Percentiles rank a stretch among this genome's conserved stretches.
Conservation (phyloP, 2,888 invertebrate species). For the Mylabris sibirica region DNA sequence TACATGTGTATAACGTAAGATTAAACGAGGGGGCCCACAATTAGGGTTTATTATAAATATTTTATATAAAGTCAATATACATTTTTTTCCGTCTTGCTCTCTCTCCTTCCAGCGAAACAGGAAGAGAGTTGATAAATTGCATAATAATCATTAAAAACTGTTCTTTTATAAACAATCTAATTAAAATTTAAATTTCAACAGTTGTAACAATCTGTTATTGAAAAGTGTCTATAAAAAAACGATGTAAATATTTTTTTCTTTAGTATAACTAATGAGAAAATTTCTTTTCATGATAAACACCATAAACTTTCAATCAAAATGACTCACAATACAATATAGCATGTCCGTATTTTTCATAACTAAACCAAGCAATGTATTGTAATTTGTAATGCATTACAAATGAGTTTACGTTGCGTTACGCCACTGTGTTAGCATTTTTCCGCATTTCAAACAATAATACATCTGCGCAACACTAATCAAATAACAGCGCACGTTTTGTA, state of each 20-base stretch:
- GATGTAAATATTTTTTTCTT: background rate
- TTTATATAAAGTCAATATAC: background rate
- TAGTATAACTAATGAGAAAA: background rate
- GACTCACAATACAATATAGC: background rate
- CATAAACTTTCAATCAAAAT: background rate
- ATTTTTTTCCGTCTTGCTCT: no score
- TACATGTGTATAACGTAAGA: background rate
- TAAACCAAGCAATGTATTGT: no score
- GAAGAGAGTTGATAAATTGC: background rate
- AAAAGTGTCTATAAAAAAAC: background rate
- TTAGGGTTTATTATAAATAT: background rate
- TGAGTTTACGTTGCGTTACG: no score
- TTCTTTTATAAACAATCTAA: background rate
- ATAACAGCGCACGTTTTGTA: no score
- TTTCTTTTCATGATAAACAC: background rate
- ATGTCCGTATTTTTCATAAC: background rate
- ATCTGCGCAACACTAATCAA: background rate
- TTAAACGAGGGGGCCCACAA: background rate
- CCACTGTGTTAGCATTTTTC: no score
- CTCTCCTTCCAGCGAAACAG: background rate
- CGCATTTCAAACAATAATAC: background rate
- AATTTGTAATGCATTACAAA: no score
- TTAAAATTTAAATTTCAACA: background rate
- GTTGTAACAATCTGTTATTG: slow-evolving; percentile 4
- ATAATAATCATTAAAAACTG: background rate